phyloP scores from a whole-genome alignment of 2,113 vertebrate genomes.

The Heptranchias perlo region DNA sequence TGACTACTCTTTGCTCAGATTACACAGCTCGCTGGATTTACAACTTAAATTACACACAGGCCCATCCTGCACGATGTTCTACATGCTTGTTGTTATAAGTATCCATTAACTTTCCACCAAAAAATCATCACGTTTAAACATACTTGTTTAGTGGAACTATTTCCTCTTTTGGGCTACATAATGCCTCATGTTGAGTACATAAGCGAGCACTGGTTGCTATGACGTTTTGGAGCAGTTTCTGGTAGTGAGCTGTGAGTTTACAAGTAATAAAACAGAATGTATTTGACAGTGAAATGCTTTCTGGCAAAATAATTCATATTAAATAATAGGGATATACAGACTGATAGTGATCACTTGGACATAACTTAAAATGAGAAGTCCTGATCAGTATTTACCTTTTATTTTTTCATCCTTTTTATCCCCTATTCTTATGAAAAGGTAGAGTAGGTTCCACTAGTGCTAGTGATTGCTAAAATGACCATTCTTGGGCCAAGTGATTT shows the following conservation, averaged over 20 bases:
- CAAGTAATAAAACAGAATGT: background rate
- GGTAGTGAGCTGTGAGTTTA: background rate
- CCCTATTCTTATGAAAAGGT: too few species aligned
- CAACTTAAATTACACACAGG: background rate
- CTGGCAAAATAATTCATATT: background rate
- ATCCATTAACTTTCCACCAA: constrained; percentile 17
- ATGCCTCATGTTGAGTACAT: background rate
- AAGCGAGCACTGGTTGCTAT: background rate
- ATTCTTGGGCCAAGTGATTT: background rate
- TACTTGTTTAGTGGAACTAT: background rate
- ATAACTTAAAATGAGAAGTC: background rate
- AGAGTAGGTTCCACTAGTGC: background rate
- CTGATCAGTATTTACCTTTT: too few species aligned
- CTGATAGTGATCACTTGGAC: background rate
- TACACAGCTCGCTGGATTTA: constrained; percentile 12
- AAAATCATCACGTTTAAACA: background rate
- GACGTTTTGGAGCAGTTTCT: background rate
- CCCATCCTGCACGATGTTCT: background rate
- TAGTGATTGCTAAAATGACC: background rate
- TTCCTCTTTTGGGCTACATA: constrained; percentile 12
- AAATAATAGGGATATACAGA: background rate
- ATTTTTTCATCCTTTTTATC: background rate
- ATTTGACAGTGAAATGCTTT: background rate
- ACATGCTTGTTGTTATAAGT: constrained; percentile 18
- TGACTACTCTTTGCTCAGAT: constrained; percentile 17